Base-by-base conservation (phyloP, 2,797 vertebrate genomes). In the Apogon talboti region DNA sequence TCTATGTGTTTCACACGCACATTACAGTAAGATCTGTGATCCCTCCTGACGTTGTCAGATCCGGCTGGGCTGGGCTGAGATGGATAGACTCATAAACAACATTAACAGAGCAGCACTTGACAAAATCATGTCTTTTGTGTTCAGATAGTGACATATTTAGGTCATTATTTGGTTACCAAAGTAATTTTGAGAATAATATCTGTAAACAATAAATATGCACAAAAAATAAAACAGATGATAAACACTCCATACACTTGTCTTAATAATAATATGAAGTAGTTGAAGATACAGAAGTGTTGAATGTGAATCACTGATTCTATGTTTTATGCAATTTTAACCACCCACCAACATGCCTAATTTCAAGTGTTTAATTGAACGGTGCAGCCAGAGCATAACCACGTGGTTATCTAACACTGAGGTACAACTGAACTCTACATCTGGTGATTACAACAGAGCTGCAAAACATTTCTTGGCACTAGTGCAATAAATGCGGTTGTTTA, bases 41-140 rank as follows among this genome's bases (percentile, higher is more conserved):
- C 12, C 55, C 37, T 28, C 18, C 24, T 57, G 53, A 15, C 37
- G 48, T 16, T 57, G 53, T 37, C 52, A 48, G 21, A 18, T 55
- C 37, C 47, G 50, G 41, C 50, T 15, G 42, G 41, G 19, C 28
- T 14, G 21, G 40, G 59, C 12, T n/a, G 24, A 35, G 46, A 19
- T 11, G 21, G 38, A 30, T 49, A 6, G 19, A 49, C 46, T 14
- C 6, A 1, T 38, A 40, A 30, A 8, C 24, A 30, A 7, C 28
- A 35, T 16, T 14, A 51, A 7, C 21, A 24, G 21, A 24, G 21
- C 21, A 24, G 5, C 21, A 24, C 21, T 24, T 51, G 24, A 14
- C 28, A 14, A 30, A 28, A 43, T 2, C 3, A 12, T 30, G 12
- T 6, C 37, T 16, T 14, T 54, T 44, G 37, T 37, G 30, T 37